These are phyloP conservation scores for Achatina immaculata DNA, from an alignment of 1,140 invertebrate species.

Conservation along the genomic window DNA sequence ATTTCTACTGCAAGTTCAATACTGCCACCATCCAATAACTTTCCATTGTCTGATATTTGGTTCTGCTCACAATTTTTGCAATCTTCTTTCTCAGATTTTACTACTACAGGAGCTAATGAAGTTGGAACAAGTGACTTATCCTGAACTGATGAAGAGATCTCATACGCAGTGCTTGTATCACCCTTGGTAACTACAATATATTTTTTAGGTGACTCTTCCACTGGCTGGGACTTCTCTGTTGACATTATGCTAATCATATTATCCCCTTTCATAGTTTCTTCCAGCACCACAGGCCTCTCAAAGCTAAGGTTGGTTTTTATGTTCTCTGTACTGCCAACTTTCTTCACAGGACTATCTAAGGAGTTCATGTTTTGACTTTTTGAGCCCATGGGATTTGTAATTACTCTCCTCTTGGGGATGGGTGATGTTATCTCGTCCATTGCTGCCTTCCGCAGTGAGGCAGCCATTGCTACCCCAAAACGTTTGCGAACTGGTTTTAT, in stretches of 20 bases:
- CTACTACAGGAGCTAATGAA: neutral
- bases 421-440: conserved; percentile 27
- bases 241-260: neutral
- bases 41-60: neutral
- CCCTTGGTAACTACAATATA: conserved; percentile 37
- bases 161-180: conserved; percentile 19
- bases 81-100: neutral
- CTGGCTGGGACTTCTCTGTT: neutral
- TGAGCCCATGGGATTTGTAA: neutral
- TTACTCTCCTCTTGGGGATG: conserved; percentile 18
- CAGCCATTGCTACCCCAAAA: conserved; percentile 37
- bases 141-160: conserved; percentile 11
- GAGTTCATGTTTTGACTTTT: neutral
- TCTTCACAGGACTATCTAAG: neutral
- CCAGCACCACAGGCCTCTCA: conserved; percentile 12
- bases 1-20: neutral
- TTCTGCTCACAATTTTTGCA: neutral
- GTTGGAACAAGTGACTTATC: neutral
- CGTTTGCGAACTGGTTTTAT: conserved; percentile 13
- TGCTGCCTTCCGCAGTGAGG: conserved; percentile 31
- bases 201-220: conserved; percentile 30
- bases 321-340: neutral
- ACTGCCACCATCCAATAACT: neutral
- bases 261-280: neutral
- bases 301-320: neutral